Evolutionary conservation across 2,797 vertebrate genomes (phyloP), one percentile per base, ranked within the genome.

Genomic region (Furcifer pardalis): DNA sequence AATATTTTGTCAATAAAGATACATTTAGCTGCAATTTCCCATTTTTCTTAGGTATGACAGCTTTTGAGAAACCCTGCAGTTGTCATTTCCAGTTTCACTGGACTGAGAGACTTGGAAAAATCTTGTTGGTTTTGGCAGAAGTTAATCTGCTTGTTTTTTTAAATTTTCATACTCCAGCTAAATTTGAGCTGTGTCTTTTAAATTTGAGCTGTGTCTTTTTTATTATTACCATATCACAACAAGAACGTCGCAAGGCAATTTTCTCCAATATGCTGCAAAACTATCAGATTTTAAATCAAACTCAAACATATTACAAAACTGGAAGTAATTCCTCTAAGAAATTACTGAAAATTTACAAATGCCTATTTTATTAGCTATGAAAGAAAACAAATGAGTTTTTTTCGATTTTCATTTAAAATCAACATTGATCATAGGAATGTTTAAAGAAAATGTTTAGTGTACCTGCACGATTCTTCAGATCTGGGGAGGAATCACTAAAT

Each of bases 401-500:
- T 49, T 65, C 44, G n/a, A 84, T 60, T 62, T 44, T 44, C 7
- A 76, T 19, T 32, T 59, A 82, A 66, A 59, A 60, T 8, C 68
- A n/a, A 74, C 25, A n/a, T 10, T 9, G 60, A 12, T 5, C 13
- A 63, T 52, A 17, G 25, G 17, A 68, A 77, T 46, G 27, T 59
- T 32, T 69, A 59, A 73, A 6, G 27, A 75, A 32, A 49, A 63
- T 37, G 66, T 59, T 12, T 66, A 86, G 65, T 96, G 96, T 95
- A 99, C 98, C 97, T 96, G 97, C 95, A 96, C 96, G 97, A 88
- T 92, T 96, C 95, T 98, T 99, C 91, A 94, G 81, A 90, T 97
- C 95, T 10, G 97, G 94, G 74, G 97, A 95, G 88, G 97, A 92
- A 0, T 95, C 97, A 81, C 98, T 97, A 89, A 99, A 99, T 93